These are phyloP conservation scores for Oophaga sylvatica DNA, from an alignment of 2,797 vertebrate genomes.

Conservation along the genomic window DNA sequence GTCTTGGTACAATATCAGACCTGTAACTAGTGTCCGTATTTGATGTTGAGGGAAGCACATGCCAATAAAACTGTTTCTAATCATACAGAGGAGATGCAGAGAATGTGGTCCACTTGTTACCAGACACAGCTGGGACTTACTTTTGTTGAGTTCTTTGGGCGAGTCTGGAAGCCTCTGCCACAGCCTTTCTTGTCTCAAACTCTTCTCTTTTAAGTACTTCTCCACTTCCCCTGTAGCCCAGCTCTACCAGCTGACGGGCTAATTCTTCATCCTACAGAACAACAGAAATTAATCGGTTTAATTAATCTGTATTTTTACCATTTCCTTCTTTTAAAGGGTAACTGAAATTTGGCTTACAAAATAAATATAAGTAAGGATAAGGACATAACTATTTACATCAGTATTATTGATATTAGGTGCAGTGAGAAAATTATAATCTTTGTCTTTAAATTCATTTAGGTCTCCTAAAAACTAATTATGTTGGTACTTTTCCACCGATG, in stretches of 20 bases:
- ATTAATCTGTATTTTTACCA: background rate
- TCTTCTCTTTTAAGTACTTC: slow-evolving; percentile 81
- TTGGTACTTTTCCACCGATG: too few relatives aligned
- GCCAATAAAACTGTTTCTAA: slow-evolving; percentile 39
- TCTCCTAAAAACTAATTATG: too few relatives aligned
- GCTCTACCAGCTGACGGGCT: slow-evolving; percentile 82
- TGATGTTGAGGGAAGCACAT: slow-evolving; percentile 30
- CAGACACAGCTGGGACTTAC: slow-evolving; percentile 72
- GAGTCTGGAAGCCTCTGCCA: slow-evolving; percentile 73
- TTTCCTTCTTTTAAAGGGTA: too few relatives aligned
- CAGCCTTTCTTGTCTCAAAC: slow-evolving; percentile 80
- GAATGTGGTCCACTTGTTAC: slow-evolving; percentile 49
- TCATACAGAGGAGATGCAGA: slow-evolving; percentile 37
- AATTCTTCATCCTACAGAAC: slow-evolving; percentile 76
- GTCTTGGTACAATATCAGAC: slow-evolving; percentile 39
- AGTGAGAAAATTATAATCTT: too few relatives aligned
- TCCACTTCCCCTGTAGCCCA: slow-evolving; percentile 78
- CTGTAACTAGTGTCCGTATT: slow-evolving; percentile 54
- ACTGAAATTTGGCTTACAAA: too few relatives aligned
- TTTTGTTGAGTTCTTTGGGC: slow-evolving; percentile 72
- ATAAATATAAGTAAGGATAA: too few relatives aligned
- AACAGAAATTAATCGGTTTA: background rate
- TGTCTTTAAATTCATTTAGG: too few relatives aligned
- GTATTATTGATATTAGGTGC: too few relatives aligned
- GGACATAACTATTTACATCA: too few relatives aligned